Base-by-base conservation (phyloP, 2,888 invertebrate genomes). In the Hydriomena furcata region DNA sequence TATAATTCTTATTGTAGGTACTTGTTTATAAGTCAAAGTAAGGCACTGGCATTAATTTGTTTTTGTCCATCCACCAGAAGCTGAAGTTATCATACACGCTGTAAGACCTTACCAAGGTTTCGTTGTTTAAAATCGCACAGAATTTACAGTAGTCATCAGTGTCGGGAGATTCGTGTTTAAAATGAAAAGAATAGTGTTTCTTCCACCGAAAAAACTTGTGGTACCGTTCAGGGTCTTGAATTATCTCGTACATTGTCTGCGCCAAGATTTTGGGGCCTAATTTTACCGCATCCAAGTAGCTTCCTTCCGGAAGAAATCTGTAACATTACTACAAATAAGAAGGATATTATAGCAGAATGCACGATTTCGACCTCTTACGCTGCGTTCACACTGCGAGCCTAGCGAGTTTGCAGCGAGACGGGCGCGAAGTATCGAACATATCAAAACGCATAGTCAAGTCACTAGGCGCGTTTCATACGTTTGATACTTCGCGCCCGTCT, bases 231-330 rank as follows among this genome's bases (percentile, higher is more conserved):
- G 63, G 68, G 17, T 72, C 63, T 21, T 63, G 63, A 1, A 81
- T 76, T 5, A 79, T 55, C 10, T 70, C 61, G 28, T 63, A 57
- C 52, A 86, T 83, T 37, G 61, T 60, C 5, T 60, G 47, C 0
- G 82, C 84, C 37, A 86, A 61, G 1, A 61, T 57, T 40, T 61
- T 57, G 7, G 82, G 66, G 11, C 70, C 69, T 37, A 80, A 47
- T 47, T 69, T 51, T 1, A 63, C 17, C 1, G 82, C 86, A 46
- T 85, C 66, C 20, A 87, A 59, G 50, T 84, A 86, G 0, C 71
- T 67, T 1, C 77, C 76, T 4, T 75, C 66, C 1, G 85, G 85
- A 52, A 84, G 55, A 53, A 80, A 87, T 45, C 86, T 86, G 59
- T 48, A 73, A 71, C 10, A 30, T 17, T 17, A 4, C 2, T 17